Conservation (phyloP, 2,113 vertebrate species). For the Nyctereutes procyonoides region DNA sequence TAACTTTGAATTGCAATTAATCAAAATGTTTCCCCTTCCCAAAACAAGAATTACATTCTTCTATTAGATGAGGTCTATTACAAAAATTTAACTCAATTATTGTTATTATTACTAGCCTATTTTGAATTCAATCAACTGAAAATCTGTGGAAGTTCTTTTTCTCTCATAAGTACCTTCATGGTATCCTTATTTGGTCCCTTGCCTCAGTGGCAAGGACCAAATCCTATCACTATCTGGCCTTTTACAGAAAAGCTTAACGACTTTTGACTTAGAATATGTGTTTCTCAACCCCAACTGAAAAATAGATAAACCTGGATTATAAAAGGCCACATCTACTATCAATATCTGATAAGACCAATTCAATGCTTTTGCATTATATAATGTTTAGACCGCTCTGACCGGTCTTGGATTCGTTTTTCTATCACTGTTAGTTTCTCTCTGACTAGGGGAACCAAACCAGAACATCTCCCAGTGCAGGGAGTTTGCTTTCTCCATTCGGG, state of each 20-base stretch:
- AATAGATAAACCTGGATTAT: neutral
- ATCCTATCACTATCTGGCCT: neutral
- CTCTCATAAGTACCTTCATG: neutral
- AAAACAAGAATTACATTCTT: neutral
- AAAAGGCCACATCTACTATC: neutral
- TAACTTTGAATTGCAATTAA: neutral
- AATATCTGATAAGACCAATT: neutral
- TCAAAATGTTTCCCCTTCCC: neutral
- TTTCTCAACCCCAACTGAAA: neutral
- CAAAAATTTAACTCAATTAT: neutral
- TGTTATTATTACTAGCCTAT: neutral
- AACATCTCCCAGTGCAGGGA: neutral
- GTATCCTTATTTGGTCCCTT: neutral
- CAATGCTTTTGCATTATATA: neutral
- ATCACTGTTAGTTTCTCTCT: neutral
- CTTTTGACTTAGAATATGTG: neutral
- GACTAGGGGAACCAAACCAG: neutral
- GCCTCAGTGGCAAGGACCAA: no score
- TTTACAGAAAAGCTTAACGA: neutral
- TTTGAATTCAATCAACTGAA: neutral
- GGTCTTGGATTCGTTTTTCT: neutral
- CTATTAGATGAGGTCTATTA: neutral
- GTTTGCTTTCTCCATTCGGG: constrained; percentile 16
- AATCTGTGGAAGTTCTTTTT: neutral
- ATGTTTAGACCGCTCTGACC: neutral